Evolutionary conservation across 2,113 vertebrate genomes (phyloP), one percentile per base, ranked within the genome.

Genomic region (Apus apus): DNA sequence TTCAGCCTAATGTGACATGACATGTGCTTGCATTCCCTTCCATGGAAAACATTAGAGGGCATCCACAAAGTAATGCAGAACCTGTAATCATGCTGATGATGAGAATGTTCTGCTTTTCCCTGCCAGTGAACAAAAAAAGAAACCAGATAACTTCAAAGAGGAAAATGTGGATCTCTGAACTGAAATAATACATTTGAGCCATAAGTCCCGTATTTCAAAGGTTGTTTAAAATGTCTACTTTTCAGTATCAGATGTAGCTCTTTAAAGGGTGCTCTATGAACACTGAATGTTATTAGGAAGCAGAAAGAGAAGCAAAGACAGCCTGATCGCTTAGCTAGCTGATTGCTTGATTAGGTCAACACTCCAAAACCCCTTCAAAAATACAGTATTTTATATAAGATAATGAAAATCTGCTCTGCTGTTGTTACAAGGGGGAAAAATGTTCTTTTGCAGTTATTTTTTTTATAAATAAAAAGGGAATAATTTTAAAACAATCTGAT

Each of bases 281-380:
- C 22, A 12, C 26, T 78, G 38, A 14, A 48, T 86, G 34, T 57
- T 93, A 71, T 64, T 32, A 36, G 11, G 53, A 91, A 74, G 34
- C 29, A 94, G 53, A 73, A 89, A 58, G 66, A 46, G 45, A 85
- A 61, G 40, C 30, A 84, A 91, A 78, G 23, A 14, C 56, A 88
- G 34, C 10, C 64, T 91, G 87, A 94, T 82, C 93, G 82, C 72
- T 82, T 64, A 79, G 71, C 48, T 87, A 51, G 29, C 36, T 58
- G 57, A 85, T 85, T 66, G 50, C 78, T 90, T 94, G 77, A 90
- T 94, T 90, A 86, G 54, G 43, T 74, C 34, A 80, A 27, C 26
- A 38, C 36, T 93, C 19, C 21, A 80, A 87, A 91, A 83, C 8
- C 8, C 48, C 36, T 86, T 65, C 46, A 83, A 94, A 29, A 77